A percentile compares a stretch with the other conserved stretches of the same genome.
These are phyloP conservation scores for Phrynosoma platyrhinos DNA, from an alignment of 2,113 vertebrate genomes.

Conservation along the genomic window DNA sequence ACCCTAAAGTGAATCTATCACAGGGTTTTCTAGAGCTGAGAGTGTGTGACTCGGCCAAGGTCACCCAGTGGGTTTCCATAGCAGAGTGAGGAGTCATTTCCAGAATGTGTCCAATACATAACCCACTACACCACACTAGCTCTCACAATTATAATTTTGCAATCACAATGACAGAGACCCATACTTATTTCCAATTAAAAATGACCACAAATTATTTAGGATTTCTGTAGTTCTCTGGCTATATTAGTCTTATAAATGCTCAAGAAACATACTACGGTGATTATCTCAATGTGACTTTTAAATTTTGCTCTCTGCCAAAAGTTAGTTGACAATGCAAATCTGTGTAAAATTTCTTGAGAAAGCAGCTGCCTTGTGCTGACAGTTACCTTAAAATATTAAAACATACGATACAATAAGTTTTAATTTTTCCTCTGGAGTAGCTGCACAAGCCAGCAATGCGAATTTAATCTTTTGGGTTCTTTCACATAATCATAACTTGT, in stretches of 20 bases:
- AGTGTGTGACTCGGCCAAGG: too few species aligned
- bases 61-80: too few species aligned
- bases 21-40: too few species aligned
- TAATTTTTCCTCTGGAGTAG: conserved; percentile 22
- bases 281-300: conserved; percentile 70
- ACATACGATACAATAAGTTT: conserved; percentile 50
- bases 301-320: conserved; percentile 66
- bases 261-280: conserved; percentile 68
- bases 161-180: conserved; percentile 23
- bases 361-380: conserved; percentile 46
- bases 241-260: conserved; percentile 40
- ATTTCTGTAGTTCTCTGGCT: conserved; percentile 46
- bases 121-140: too few species aligned
- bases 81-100: too few species aligned
- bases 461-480: neutral
- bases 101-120: too few species aligned
- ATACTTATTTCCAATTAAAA: conserved; percentile 72
- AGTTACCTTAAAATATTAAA: conserved; percentile 58
- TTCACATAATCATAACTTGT: neutral
- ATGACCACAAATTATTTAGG: conserved; percentile 63
- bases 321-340: conserved; percentile 64
- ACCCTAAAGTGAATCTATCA: too few species aligned
- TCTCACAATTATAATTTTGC: too few species aligned
- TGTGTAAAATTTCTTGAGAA: conserved; percentile 66
- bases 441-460: neutral